These are phyloP conservation scores for Ametastegia equiseti DNA, from an alignment of 2,888 invertebrate genomes.

Conservation along the genomic window DNA sequence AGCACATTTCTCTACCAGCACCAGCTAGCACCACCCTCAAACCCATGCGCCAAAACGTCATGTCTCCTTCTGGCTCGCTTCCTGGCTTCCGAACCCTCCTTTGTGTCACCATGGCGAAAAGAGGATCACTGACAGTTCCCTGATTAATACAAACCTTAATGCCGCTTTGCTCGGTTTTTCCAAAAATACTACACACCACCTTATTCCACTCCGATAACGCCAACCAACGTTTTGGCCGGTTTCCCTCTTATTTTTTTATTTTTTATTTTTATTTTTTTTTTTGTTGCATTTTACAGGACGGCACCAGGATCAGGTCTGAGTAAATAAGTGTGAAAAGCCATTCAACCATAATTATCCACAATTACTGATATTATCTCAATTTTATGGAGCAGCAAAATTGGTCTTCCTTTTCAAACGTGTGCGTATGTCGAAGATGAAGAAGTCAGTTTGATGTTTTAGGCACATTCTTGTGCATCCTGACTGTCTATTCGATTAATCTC, in stretches of 20 bases:
- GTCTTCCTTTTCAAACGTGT: too few relatives aligned
- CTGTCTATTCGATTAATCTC: too few relatives aligned
- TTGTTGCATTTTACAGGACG: neutral
- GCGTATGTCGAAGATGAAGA: too few relatives aligned
- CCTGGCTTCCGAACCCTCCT: slow-evolving; percentile 59
- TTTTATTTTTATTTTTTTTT: neutral
- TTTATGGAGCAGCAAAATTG: too few relatives aligned
- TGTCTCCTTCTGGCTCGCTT: slow-evolving; percentile 56
- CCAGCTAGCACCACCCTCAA: slow-evolving; percentile 18
- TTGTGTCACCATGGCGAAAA: slow-evolving; percentile 55
- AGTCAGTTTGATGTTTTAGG: too few relatives aligned
- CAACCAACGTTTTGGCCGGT: slow-evolving; percentile 11
- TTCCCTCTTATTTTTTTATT: neutral
- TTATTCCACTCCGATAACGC: neutral
- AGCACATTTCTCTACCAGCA: slow-evolving; percentile 31
- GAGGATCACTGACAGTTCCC: slow-evolving; percentile 70
- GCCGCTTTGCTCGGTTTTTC: slow-evolving; percentile 50
- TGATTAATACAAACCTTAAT: slow-evolving; percentile 76
- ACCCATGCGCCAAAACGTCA: slow-evolving; percentile 63
- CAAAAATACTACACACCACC: slow-evolving; percentile 1
- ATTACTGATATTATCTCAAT: too few relatives aligned
- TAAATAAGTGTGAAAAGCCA: too few relatives aligned
- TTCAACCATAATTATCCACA: too few relatives aligned
- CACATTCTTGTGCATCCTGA: too few relatives aligned
- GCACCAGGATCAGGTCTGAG: too few relatives aligned